These are phyloP conservation scores for Calliopsis andreniformis DNA, from an alignment of 1,140 invertebrate species.

Conservation along the genomic window DNA sequence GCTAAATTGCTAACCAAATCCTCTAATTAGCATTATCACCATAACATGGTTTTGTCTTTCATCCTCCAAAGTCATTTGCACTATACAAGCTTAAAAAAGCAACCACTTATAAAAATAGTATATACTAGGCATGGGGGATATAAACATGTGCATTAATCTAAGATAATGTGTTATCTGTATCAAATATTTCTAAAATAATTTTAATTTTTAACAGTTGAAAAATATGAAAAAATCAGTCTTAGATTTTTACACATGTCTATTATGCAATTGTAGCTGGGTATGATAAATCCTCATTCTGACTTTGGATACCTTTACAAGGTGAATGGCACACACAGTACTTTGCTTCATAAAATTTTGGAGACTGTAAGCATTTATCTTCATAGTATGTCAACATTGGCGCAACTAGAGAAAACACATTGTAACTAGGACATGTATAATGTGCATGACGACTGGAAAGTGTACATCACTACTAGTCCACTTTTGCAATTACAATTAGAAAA, in stretches of 20 bases:
- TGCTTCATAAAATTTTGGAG: conserved; percentile 75
- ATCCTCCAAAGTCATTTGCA: conserved; percentile 62
- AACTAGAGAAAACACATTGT: conserved; percentile 75
- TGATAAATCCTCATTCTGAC: conserved; percentile 57
- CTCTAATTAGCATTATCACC: conserved; percentile 55
- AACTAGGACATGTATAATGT: conserved; percentile 53
- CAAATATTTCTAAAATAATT: neutral
- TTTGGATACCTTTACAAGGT: conserved; percentile 74
- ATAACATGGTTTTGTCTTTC: conserved; percentile 54
- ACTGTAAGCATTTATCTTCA: conserved; percentile 76
- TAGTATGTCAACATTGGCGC: conserved; percentile 74
- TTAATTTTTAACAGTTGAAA: neutral
- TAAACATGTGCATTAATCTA: conserved; percentile 55
- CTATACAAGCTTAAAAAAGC: conserved; percentile 71
- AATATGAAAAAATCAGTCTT: conserved; percentile 4
- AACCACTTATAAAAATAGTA: conserved; percentile 57
- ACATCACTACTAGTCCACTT: conserved; percentile 61
- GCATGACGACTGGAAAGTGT: conserved; percentile 57
- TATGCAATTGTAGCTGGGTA: conserved; percentile 34
- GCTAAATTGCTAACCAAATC: conserved; percentile 56
- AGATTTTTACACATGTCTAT: conserved; percentile 55
- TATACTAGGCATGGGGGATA: conserved; percentile 50
- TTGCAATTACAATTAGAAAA: conserved; percentile 35
- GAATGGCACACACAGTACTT: conserved; percentile 73
- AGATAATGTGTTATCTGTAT: conserved; percentile 1